Base-by-base conservation (phyloP, 2,797 vertebrate genomes). In the Vespertilio murinus region DNA sequence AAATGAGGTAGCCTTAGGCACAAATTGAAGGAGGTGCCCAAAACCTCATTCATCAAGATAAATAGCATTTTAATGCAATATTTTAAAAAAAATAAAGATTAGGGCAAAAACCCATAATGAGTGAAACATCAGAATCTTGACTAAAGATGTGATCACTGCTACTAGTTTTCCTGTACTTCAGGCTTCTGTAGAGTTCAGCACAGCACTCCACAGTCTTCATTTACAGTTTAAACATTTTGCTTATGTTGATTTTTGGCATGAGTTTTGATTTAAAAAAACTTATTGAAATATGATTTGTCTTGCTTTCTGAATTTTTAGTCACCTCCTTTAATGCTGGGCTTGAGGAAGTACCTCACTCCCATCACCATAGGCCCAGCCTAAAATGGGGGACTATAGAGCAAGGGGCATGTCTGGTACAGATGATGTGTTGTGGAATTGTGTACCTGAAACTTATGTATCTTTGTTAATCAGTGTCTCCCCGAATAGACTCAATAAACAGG, bases 61-160 rank as follows among this genome's bases (percentile, higher is more conserved):
- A 71, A 38, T 23, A 64, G 35, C 40, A 87, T 84, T 96, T 95
- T 89, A 64, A 90, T 87, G 28, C 3, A 77, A 73, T 81, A 17
- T 30, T 59, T 91, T 56, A 14, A 13, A 64, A 88, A 94, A 83
- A 54, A n/a, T 17, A 17, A 88, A 93, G 78, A 75, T 82, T 20
- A 82, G 40, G 65, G 33, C 12, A 69, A 67, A 91, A 85, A n/a
- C 65, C 61, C 11, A n/a, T 47, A 88, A 65, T 52, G 56, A 93
- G 45, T 49, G 42, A 88, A 88, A 69, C 38, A 38, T 20, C 45
- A 90, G 70, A 33, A 70, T 88, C 42, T 88, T 86, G 82, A 38
- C 42, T 69, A 69, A 91, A 92, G 71, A 84, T 11, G 45, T 14
- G n/a, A 40, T 71, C 0, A 16, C 5, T 52, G 13, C 47, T 35